phyloP scores from a whole-genome alignment of 2,113 vertebrate genomes.

The Bos taurus region ARS-UCD2.0 NC_037332.1:94318001-94318500 shows the following conservation, averaged over 20 bases:
- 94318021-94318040: conserved; percentile 94
- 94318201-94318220: neutral
- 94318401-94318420: neutral
- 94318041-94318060: conserved; percentile 95
- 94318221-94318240: neutral
- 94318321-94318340: neutral
- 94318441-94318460: conserved; percentile 1
- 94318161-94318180: neutral
- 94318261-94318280: neutral
- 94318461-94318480: neutral
- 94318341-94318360: neutral
- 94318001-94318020: conserved; percentile 94
- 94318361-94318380: neutral
- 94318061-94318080: conserved; percentile 92
- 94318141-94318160: neutral
- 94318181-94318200: neutral
- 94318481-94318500: neutral
- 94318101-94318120: neutral
- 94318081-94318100: neutral
- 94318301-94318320: neutral
- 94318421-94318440: neutral
- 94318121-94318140: neutral
- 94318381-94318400: neutral
- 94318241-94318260: neutral
- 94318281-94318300: neutral